Percentiles rank a stretch among this genome's conserved stretches.
phyloP scores from a whole-genome alignment of 2,888 invertebrate species.

The Bursaphelenchus okinawaensis region DNA sequence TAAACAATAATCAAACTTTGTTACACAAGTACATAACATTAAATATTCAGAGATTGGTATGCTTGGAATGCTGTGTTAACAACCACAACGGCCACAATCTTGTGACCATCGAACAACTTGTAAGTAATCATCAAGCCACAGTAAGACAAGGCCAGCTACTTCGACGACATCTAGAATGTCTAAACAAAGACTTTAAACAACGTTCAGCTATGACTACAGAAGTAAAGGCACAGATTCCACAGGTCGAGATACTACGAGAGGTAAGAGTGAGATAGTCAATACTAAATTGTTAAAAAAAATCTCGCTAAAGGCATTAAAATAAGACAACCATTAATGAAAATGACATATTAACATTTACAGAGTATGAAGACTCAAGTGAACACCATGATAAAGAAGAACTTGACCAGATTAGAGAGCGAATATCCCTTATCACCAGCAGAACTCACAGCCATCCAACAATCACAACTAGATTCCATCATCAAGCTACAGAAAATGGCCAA shows the following conservation, averaged over 20 bases:
- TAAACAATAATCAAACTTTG: not conserved
- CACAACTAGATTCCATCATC: not conserved
- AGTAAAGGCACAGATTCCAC: not conserved
- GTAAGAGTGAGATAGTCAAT: not conserved
- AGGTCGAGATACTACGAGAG: not conserved
- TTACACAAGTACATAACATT: not conserved
- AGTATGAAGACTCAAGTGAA: not conserved
- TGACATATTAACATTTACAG: not conserved
- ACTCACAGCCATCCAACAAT: not conserved
- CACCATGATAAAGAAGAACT: not conserved
- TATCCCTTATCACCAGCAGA: not conserved
- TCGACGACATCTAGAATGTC: not conserved
- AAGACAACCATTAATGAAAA: too few relatives aligned
- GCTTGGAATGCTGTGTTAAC: slow-evolving; percentile 53
- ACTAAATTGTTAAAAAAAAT: too few relatives aligned
- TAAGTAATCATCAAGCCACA: slow-evolving; percentile 36
- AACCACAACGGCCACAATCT: slow-evolving; percentile 49
- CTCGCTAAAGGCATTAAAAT: too few relatives aligned
- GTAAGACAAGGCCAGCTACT: not conserved
- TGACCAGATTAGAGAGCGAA: not conserved
- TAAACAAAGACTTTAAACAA: not conserved
- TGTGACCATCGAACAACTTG: slow-evolving; percentile 36
- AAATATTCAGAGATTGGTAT: slow-evolving; percentile 23
- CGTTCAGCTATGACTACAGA: not conserved
- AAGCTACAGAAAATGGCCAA: not conserved